Conservation (phyloP, 2,113 vertebrate genomes). For the Gymnorhina tibicen region DNA sequence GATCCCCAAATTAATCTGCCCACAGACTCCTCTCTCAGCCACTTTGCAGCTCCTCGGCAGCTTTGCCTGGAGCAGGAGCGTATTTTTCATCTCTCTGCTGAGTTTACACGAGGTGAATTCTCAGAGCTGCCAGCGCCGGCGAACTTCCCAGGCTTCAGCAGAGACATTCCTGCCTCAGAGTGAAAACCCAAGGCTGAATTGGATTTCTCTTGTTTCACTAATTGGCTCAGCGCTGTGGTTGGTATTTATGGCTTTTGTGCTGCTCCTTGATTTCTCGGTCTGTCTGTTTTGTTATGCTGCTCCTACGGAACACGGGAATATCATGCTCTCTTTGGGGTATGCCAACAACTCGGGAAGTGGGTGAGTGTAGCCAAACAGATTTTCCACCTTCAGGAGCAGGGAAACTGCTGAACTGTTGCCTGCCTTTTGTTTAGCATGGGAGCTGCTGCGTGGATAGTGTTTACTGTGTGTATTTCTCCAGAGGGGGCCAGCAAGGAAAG, state of each 20-base stretch:
- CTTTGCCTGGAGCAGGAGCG: not conserved
- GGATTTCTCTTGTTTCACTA: not conserved
- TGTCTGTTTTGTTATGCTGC: not conserved
- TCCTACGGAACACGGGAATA: not conserved
- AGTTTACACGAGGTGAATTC: conserved; percentile 1
- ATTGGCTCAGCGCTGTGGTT: not conserved
- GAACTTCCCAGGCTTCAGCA: not conserved
- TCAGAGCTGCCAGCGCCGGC: not conserved
- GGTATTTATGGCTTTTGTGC: not conserved
- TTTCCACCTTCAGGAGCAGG: conserved; percentile 11
- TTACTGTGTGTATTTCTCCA: not conserved
- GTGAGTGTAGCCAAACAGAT: not conserved
- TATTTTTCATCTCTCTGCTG: not conserved
- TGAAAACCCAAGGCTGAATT: not conserved
- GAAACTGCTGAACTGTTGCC: not conserved
- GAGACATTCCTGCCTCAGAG: not conserved
- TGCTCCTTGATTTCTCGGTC: not conserved
- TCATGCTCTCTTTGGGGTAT: not conserved
- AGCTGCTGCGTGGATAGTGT: not conserved
- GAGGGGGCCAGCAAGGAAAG: not conserved
- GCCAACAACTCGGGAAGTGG: not conserved
- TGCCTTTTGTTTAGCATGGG: not conserved
- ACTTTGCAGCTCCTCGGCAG: not conserved
- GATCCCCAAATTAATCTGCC: not conserved
- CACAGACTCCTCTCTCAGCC: not conserved